Evolutionary conservation across 2,113 vertebrate genomes (phyloP), one percentile per base, ranked within the genome.

Genomic region (Petrocephalus microphthalmus): DNA sequence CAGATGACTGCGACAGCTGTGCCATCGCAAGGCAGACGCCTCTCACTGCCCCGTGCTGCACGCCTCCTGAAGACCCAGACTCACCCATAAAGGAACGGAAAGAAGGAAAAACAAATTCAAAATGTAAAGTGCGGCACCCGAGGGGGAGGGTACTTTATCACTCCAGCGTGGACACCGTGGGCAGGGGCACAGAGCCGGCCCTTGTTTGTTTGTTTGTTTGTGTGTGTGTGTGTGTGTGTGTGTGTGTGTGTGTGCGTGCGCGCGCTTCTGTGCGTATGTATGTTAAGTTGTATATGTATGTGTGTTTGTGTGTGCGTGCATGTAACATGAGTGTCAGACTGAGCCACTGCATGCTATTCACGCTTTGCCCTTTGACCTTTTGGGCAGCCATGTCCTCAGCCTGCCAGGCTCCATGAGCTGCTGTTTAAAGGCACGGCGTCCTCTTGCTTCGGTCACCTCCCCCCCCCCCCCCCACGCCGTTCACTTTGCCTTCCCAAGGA

Each of bases 1-100:
- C 56, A 99, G 98, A 98, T 99, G 95, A 93, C 92, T 37, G 89
- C 85, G 92, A 91, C 91, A 78, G 89, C 89, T 2, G 84, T 91
- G 29, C 52, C 67, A 86, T 54, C 90, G 89, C 90, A 86, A 74
- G 17, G 33, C 87, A 87, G 3, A 88, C 78, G 22, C 49, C 51
- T 56, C 52, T 15, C 29, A 20, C 17, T 87, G 89, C 47, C 52
- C 53, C 25, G 7, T n/a, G 85, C 90, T 47, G 17, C 22, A 25
- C 56, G 17, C 37, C 17, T 64, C 37, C 33, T 2, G 37, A 20
- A 33, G 17, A 20, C 17, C 37, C 4, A 42, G 29, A 60, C 54
- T 42, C 71, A 7, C 13, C 15, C 29, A 13, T 19, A 51, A 25
- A 52, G 20, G 78, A 52, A 52, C 11, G 20, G 45, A 25, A 49